phyloP scores from a whole-genome alignment of 2,797 vertebrate genomes.

The Sebastes aleutianus region DNA sequence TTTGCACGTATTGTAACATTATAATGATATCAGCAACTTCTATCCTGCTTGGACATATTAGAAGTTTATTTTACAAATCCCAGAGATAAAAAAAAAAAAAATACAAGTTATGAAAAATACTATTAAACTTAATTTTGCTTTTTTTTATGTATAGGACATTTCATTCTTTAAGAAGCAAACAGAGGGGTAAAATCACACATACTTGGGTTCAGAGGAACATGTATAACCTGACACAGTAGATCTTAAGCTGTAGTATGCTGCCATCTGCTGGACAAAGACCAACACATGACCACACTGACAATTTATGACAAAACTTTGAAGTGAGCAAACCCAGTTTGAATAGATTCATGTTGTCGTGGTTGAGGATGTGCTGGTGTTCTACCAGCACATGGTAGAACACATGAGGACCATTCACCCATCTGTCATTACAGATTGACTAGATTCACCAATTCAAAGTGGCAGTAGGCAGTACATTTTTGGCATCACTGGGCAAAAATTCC shows the following conservation, averaged over 20 bases:
- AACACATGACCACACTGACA: not conserved
- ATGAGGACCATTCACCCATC: not conserved
- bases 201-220: not conserved
- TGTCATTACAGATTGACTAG: not conserved
- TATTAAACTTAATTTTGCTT: not conserved
- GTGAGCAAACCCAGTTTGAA: not conserved
- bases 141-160: not conserved
- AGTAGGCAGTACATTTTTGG: no score
- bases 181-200: not conserved
- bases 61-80: not conserved
- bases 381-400: not conserved
- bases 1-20: not conserved
- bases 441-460: not conserved
- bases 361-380: not conserved
- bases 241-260: constrained; percentile 60
- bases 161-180: not conserved
- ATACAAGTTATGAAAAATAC: not conserved
- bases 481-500: no score
- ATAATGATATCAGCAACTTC: not conserved
- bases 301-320: not conserved
- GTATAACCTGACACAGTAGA: not conserved
- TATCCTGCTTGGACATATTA: not conserved
- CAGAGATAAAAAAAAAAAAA: not conserved
- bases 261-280: constrained; percentile 75
- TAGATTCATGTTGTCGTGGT: not conserved